Percentiles rank a stretch among this genome's conserved stretches.
These are phyloP conservation scores for Thamnaconus septentrionalis DNA, from an alignment of 2,113 vertebrate genomes.

Conservation along the genomic window DNA sequence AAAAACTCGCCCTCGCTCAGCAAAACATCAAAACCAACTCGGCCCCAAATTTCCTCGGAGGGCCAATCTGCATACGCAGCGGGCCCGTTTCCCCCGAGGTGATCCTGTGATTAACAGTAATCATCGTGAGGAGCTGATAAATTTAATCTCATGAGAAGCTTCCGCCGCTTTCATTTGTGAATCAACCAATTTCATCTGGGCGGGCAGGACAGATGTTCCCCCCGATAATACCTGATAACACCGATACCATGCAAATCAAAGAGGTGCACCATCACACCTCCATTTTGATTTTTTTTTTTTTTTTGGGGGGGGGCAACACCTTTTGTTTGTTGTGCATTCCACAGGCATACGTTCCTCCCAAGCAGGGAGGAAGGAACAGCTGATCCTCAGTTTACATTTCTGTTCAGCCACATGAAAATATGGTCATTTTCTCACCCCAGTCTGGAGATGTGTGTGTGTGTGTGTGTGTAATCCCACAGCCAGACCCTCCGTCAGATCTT, in stretches of 20 bases:
- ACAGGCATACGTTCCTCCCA: constrained; percentile 46
- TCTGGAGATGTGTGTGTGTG: too few species aligned
- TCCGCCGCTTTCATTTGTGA: constrained; percentile 19
- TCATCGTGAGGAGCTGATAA: constrained; percentile 22
- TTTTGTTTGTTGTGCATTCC: neutral
- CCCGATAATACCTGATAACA: constrained; percentile 2
- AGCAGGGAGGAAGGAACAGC: constrained; percentile 24
- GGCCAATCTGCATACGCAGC: neutral
- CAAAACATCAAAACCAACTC: constrained; percentile 6
- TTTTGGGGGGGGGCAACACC: constrained; percentile 25
- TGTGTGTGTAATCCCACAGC: constrained; percentile 18
- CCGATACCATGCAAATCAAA: constrained; percentile 37
- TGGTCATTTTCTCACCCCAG: too few species aligned
- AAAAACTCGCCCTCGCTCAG: neutral
- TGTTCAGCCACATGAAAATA: too few species aligned
- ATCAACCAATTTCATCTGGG: constrained; percentile 4
- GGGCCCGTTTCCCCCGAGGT: constrained; percentile 22
- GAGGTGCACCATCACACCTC: neutral
- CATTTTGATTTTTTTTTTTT: constrained; percentile 16
- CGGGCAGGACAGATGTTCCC: constrained; percentile 14
- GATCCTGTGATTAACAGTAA: constrained; percentile 41
- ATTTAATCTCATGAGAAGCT: constrained; percentile 17
- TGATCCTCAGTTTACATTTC: neutral
- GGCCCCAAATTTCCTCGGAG: neutral
- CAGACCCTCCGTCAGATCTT: constrained; percentile 51